phyloP scores from a whole-genome alignment of 2,888 invertebrate species.

The Mesorhabditis spiculigera region DNA sequence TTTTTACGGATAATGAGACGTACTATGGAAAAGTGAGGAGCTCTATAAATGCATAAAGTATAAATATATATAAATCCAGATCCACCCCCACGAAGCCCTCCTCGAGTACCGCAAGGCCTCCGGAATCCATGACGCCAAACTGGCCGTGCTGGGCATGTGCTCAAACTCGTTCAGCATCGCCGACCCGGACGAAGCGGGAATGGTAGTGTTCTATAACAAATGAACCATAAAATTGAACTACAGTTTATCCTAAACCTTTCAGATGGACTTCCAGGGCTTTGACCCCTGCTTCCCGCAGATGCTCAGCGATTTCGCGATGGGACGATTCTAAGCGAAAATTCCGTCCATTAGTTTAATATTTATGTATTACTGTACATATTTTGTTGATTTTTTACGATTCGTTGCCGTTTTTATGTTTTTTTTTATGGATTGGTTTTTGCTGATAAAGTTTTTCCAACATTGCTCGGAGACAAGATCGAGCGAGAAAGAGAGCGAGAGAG shows the following conservation, averaged over 20 bases:
- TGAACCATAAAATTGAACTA: not conserved
- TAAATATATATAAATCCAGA: constrained; percentile 25
- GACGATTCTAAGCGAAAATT: constrained; percentile 25
- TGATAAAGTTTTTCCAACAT: no score
- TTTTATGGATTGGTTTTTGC: no score
- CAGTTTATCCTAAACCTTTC: not conserved
- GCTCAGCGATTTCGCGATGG: constrained; percentile 58
- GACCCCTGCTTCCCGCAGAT: constrained; percentile 60
- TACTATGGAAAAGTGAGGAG: constrained; percentile 31
- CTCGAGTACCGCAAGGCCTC: constrained; percentile 66
- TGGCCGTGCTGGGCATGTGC: constrained; percentile 58
- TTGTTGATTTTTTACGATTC: no score
- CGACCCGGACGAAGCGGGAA: constrained; percentile 59
- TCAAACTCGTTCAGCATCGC: constrained; percentile 60
- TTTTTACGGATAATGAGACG: constrained; percentile 68
- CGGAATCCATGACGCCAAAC: constrained; percentile 44
- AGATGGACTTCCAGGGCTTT: constrained; percentile 60
- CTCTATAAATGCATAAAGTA: not conserved
- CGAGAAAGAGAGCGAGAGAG: no score
- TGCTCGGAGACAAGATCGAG: no score
- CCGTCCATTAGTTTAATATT: constrained; percentile 8
- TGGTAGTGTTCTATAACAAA: constrained; percentile 34
- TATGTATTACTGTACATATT: no score
- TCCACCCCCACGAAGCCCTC: constrained; percentile 65
- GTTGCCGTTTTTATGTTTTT: no score